Evolutionary conservation across 2,888 invertebrate species (phyloP).

Genomic region (Trichopria drosophilae): DNA sequence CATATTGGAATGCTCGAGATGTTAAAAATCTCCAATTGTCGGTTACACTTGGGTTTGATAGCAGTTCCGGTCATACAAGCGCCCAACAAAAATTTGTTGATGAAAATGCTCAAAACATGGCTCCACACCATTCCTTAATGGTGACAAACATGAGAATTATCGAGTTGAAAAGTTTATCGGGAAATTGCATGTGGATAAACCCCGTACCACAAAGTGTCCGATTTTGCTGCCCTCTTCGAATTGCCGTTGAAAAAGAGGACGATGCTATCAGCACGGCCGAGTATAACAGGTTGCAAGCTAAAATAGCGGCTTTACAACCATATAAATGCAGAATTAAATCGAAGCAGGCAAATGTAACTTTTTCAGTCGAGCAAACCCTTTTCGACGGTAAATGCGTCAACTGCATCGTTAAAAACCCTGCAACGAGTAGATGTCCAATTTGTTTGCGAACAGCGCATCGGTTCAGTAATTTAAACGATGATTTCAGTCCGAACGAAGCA

Average conservation of each 20-base stretch:
- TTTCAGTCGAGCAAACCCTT: neutral
- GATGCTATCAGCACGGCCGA: neutral
- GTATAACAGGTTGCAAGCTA: neutral
- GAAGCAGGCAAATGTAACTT: neutral
- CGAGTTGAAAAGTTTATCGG: neutral
- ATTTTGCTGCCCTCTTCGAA: conserved; percentile 1
- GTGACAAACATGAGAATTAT: conserved; percentile 1
- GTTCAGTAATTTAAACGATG: neutral
- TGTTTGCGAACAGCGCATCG: neutral
- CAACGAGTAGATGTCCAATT: conserved; percentile 1
- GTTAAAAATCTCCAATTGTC: conserved; percentile 4
- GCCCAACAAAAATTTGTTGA: conserved; percentile 7
- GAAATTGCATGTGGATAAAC: conserved; percentile 1
- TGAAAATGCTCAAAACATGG: conserved; percentile 1
- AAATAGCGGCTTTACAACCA: neutral
- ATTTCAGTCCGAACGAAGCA: conserved; percentile 9
- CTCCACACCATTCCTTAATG: conserved; percentile 8
- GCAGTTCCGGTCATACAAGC: conserved; percentile 9
- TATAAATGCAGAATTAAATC: neutral
- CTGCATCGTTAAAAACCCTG: neutral
- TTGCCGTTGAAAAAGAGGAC: conserved; percentile 10
- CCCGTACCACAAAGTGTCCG: conserved; percentile 7
- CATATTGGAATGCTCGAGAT: conserved; percentile 4
- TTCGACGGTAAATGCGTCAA: conserved; percentile 6
- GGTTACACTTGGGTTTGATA: conserved; percentile 8